Evolutionary conservation across 2,797 vertebrate genomes (phyloP), one percentile per base, ranked within the genome.

Genomic region (Chelmon rostratus): DNA sequence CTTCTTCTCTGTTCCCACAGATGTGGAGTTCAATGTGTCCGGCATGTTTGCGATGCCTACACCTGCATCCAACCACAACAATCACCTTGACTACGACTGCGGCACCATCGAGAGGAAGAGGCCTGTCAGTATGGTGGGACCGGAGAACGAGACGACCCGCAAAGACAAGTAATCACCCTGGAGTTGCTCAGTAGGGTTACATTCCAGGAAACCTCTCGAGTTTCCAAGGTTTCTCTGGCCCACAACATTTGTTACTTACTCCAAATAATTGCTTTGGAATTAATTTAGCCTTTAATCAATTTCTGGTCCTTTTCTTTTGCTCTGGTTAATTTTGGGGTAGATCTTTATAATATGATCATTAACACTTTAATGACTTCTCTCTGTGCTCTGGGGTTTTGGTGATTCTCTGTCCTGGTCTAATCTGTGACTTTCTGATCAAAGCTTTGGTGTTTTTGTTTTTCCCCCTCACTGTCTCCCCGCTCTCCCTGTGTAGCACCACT

Each of bases 21-120:
- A 99, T 16, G 93, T 99, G 83, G 98, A 99, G 69, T 99, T 99
- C 90, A 99, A 99, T 0, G 98, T 99, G 21, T 99, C 98, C 0
- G 98, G 97, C 78, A 97, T 97, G 21, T 99, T 99, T 59, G 96
- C 96, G 16, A 93, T 97, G 91, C 95, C 97, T 7, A 91, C 95
- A 3, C 95, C 96, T 0, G 95, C 96, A 49, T 96, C 96, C 57
- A 99, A 97, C 87, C 96, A 98, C 82, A 95, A 95, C 72, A 96
- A 96, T 49, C 96, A 97, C 86, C 71, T 91, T 8, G 95, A 96
- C 37, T 96, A 94, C 4, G 98, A 99, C 71, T 94, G 94, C 0
- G 91, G 96, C 69, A 96, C 97, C 46, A 86, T 96, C 40, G 98
- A 99, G 91, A 96, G 96, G 93, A 99, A 98, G 93, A 95, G 98